Base-by-base conservation (phyloP, 1,140 invertebrate species). In the Solenopsis fugax region DNA sequence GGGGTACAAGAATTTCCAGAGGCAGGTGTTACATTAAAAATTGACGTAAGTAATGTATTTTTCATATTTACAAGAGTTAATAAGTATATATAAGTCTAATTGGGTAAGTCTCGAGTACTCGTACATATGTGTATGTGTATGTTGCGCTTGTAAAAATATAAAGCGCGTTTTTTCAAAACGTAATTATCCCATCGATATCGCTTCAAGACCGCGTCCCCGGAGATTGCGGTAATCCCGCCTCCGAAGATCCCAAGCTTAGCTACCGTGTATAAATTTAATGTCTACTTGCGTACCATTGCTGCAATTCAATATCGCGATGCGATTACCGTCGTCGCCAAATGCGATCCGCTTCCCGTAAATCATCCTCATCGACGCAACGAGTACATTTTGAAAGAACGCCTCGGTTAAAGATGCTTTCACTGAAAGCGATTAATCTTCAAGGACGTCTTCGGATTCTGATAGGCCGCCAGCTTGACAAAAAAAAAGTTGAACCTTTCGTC, bases 341-440 rank as follows among this genome's bases (percentile, higher is more conserved):
- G n/a, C 41, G 48, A 69, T 29, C 9, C 16, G 50, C 10, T 48
- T 29, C 21, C 18, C 34, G 21, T 48, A 56, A 56, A 58, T 54
- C 56, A 87, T 64, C 62, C 48, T 64, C 58, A 76, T 86, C 86
- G 87, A 87, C 77, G 86, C 80, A 88, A 90, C 88, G 80, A 90
- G 86, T 90, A 90, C 88, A 90, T 89, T 90, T 89, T 88, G 89
- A 90, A 89, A 89, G 86, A 90, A 90, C 86, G 88, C 71, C 75
- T 80, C 76, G 56, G 34, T 41, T 87, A 88, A 76, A 62, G 78
- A 92, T 92, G 93, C 93, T 93, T 94, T 94, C 93, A 93, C 87
- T 91, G 93, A 94, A 93, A 94, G 93, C 92, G 91, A 92, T 90
- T 88, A 91, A 91, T 90, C 89, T 91, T 85, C 81, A 89, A 89